A percentile compares a stretch with the other conserved stretches of the same genome.
These are phyloP conservation scores for Ctenomys sociabilis DNA, from an alignment of 2,113 vertebrate genomes.

Conservation along the genomic window DNA sequence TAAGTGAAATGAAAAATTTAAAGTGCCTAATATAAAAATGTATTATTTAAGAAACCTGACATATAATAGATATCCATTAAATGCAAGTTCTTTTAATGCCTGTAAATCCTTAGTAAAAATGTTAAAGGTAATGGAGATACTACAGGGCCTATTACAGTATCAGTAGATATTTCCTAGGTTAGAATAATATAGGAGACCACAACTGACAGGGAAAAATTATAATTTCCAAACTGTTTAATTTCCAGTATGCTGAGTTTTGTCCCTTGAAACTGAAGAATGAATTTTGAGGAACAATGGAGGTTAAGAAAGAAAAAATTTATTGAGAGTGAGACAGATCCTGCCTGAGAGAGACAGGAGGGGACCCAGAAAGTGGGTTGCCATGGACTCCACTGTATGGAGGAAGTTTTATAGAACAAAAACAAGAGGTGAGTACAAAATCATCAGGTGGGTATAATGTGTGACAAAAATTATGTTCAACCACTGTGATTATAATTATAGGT, in stretches of 20 bases:
- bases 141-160: not conserved
- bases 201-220: not conserved
- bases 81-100: not conserved
- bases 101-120: not conserved
- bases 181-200: not conserved
- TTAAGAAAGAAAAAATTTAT: not conserved
- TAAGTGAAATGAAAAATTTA: constrained; percentile 8
- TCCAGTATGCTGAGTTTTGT: not conserved
- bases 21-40: not conserved
- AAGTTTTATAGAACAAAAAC: not conserved
- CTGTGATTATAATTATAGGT: not conserved
- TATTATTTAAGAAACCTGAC: constrained; percentile 42
- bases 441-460: not conserved
- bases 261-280: not conserved
- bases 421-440: not conserved
- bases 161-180: not conserved
- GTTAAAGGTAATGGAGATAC: not conserved
- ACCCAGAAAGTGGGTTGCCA: not conserved
- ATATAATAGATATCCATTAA: not conserved
- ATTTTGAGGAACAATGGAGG: not conserved
- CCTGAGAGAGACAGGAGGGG: not conserved
- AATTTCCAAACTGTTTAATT: not conserved
- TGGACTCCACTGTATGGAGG: not conserved
- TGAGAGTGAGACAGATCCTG: not conserved
- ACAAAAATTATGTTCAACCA: not conserved